These are phyloP conservation scores for Nesidiocoris tenuis DNA, from an alignment of 2,888 invertebrate genomes.

Conservation along the genomic window DNA sequence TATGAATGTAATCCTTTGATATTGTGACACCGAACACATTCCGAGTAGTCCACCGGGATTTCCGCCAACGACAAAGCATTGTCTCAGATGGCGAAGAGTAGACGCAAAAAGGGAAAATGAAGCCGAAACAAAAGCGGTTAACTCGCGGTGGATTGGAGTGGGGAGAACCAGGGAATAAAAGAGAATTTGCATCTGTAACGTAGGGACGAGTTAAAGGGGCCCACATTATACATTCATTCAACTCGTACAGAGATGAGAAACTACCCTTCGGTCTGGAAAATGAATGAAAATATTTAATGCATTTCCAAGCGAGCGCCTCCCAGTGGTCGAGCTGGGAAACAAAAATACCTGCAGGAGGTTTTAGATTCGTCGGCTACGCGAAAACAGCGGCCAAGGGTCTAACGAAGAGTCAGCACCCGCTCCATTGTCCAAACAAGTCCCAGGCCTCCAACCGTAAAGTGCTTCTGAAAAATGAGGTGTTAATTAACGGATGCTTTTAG, in stretches of 20 bases:
- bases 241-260: not conserved
- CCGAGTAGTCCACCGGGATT: not conserved
- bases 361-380: not conserved
- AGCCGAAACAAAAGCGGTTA: slow-evolving; percentile 27
- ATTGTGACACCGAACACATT: slow-evolving; percentile 30
- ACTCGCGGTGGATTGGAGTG: not conserved
- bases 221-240: slow-evolving; percentile 17
- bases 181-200: slow-evolving; percentile 26
- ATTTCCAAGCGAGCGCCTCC: slow-evolving; percentile 19
- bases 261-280: not conserved
- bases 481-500: slow-evolving; percentile 26
- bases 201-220: slow-evolving; percentile 1
- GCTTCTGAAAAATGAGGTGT: slow-evolving; percentile 27
- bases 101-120: slow-evolving; percentile 6
- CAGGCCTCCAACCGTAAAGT: slow-evolving; percentile 2
- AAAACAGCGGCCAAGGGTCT: slow-evolving; percentile 4
- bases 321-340: not conserved
- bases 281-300: slow-evolving; percentile 30
- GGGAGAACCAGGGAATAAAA: slow-evolving; percentile 12
- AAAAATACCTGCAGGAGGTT: not conserved
- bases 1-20: slow-evolving; percentile 18
- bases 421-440: slow-evolving; percentile 21
- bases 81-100: not conserved
- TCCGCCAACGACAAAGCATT: not conserved
- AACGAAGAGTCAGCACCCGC: slow-evolving; percentile 23